phyloP scores from a whole-genome alignment of 2,888 invertebrate genomes.

The Apomyelois bistriatella region DNA sequence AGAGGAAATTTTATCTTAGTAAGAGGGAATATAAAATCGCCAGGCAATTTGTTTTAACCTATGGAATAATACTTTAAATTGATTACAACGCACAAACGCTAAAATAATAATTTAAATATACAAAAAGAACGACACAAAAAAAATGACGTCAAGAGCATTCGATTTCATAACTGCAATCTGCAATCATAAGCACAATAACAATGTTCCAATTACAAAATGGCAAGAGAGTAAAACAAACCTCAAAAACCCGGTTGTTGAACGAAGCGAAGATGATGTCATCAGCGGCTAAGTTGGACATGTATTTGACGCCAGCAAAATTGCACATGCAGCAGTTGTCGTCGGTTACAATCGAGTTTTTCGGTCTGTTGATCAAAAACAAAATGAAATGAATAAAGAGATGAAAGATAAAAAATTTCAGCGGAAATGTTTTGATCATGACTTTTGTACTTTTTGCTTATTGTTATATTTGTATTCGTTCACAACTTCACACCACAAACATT shows the following conservation, averaged over 20 bases:
- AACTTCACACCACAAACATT: no score
- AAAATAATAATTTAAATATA: no score
- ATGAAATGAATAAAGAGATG: neutral
- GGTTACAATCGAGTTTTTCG: constrained; percentile 82
- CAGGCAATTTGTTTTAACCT: no score
- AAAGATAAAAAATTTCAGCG: neutral
- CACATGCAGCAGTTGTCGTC: constrained; percentile 95
- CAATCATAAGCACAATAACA: neutral
- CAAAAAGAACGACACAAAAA: neutral
- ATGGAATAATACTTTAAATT: no score
- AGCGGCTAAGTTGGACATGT: constrained; percentile 85
- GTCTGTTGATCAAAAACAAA: constrained; percentile 42
- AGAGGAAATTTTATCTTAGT: no score
- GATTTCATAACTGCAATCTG: constrained; percentile 2
- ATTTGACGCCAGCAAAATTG: constrained; percentile 90
- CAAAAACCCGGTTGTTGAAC: constrained; percentile 91
- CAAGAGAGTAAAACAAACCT: constrained; percentile 71
- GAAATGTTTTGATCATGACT: neutral
- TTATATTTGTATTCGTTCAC: no score
- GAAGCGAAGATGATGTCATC: constrained; percentile 92
- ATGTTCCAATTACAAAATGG: constrained; percentile 4
- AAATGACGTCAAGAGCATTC: neutral
- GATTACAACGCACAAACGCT: no score
- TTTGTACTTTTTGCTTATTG: neutral
- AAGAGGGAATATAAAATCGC: no score